Conservation (phyloP, 2,888 invertebrate species). For the Orchesella flavescens region DNA sequence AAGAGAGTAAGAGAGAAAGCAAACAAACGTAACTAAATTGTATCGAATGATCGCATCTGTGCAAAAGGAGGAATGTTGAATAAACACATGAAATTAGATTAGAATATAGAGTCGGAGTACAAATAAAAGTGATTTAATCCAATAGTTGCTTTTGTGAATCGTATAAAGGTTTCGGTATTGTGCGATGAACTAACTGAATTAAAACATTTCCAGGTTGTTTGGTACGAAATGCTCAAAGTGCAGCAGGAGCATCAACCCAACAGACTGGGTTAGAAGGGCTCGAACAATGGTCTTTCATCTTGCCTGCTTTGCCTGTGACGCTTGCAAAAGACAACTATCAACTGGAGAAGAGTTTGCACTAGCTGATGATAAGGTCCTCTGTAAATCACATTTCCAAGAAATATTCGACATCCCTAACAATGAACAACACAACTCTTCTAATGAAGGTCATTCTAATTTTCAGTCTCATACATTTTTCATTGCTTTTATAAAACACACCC, state of each 20-base stretch:
- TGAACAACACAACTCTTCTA: constrained; percentile 7
- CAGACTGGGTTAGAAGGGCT: constrained; percentile 74
- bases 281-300: constrained; percentile 67
- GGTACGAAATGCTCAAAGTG: constrained; percentile 78
- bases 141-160: too few relatives aligned
- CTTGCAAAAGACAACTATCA: constrained; percentile 91
- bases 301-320: constrained; percentile 99
- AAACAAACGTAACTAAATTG: too few relatives aligned
- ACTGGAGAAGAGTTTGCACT: constrained; percentile 98
- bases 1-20: too few relatives aligned
- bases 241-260: constrained; percentile 76
- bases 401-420: constrained; percentile 66
- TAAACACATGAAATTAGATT: not conserved
- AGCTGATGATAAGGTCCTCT: constrained; percentile 93
- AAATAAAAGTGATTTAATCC: not conserved
- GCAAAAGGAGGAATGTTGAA: too few relatives aligned
- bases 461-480: too few relatives aligned
- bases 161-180: too few relatives aligned
- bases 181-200: too few relatives aligned
- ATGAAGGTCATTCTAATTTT: not conserved
- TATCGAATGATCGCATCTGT: too few relatives aligned
- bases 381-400: constrained; percentile 97
- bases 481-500: too few relatives aligned
- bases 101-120: too few relatives aligned
- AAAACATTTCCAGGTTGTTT: constrained; percentile 76